phyloP scores from a whole-genome alignment of 2,113 vertebrate genomes.

The Bostrychus sinensis region DNA sequence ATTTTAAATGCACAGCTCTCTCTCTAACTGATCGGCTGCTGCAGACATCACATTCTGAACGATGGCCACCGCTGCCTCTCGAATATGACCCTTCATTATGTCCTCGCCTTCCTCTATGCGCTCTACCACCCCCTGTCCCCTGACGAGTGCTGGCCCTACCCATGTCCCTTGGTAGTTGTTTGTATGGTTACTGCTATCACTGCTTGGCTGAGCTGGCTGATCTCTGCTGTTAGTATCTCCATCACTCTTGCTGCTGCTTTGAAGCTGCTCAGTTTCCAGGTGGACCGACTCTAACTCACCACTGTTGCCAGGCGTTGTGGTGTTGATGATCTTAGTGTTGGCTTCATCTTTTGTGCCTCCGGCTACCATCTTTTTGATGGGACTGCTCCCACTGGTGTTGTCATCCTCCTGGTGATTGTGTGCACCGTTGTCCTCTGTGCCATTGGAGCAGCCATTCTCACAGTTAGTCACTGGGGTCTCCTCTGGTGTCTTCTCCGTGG shows the following conservation, averaged over 20 bases:
- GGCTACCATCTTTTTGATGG: conserved; percentile 69
- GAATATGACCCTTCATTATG: conserved; percentile 71
- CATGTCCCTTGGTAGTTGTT: background rate
- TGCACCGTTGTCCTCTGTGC: conserved; percentile 67
- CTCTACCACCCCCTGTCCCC: conserved; percentile 45
- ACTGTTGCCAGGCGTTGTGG: conserved; percentile 75
- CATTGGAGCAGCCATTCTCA: conserved; percentile 76
- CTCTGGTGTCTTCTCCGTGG: conserved; percentile 15
- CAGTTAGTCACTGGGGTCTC: conserved; percentile 71
- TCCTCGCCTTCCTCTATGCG: conserved; percentile 64
- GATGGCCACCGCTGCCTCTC: conserved; percentile 75
- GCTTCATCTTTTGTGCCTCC: conserved; percentile 70
- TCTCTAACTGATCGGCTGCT: conserved; percentile 76
- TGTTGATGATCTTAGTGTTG: conserved; percentile 77
- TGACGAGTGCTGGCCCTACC: conserved; percentile 37
- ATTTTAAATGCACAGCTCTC: conserved; percentile 66
- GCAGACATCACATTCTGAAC: conserved; percentile 76
- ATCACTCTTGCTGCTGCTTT: conserved; percentile 44
- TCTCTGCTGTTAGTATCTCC: conserved; percentile 53
- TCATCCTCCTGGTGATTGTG: conserved; percentile 73
- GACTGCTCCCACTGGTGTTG: conserved; percentile 62
- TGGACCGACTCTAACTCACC: conserved; percentile 76
- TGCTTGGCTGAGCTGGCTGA: conserved; percentile 5
- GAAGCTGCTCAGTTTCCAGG: conserved; percentile 56
- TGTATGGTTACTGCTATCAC: background rate